Conservation (phyloP, 2,888 invertebrate species). For the Myopa tessellatipennis region DNA sequence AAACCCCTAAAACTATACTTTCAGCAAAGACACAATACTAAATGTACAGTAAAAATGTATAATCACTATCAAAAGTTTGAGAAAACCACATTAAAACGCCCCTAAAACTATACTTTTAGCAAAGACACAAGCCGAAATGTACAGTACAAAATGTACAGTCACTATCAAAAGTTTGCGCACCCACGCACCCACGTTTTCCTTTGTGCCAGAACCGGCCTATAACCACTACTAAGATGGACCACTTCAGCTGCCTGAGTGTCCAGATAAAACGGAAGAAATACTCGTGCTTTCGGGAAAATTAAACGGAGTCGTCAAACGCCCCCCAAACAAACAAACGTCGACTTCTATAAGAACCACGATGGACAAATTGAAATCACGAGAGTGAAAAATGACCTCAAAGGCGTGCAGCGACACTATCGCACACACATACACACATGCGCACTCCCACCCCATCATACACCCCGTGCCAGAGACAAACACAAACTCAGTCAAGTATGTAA, state of each 20-base stretch:
- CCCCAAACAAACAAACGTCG: conserved; percentile 43
- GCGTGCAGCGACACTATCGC: conserved; percentile 32
- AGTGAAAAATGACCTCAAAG: conserved; percentile 50
- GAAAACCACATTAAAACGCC: no score
- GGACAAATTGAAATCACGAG: conserved; percentile 59
- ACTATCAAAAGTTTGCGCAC: no score
- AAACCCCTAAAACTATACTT: no score
- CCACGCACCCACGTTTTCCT: no score
- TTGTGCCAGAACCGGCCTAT: no score
- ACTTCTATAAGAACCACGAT: conserved; percentile 41
- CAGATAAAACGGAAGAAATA: conserved; percentile 26
- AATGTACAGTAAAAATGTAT: no score
- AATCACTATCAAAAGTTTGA: no score
- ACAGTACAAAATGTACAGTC: no score
- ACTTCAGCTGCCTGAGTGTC: background rate
- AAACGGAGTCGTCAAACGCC: conserved; percentile 61
- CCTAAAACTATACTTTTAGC: no score
- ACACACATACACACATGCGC: conserved; percentile 1
- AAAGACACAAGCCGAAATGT: no score
- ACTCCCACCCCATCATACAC: background rate
- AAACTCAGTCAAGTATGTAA: conserved; percentile 61
- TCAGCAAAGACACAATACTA: no score
- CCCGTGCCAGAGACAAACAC: conserved; percentile 50
- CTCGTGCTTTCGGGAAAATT: conserved; percentile 48
- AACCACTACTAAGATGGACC: no score